A percentile compares a stretch with the other conserved stretches of the same genome.
Evolutionary conservation across 2,888 invertebrate genomes (phyloP).

Genomic region (Noctuana brunneofusca): DNA sequence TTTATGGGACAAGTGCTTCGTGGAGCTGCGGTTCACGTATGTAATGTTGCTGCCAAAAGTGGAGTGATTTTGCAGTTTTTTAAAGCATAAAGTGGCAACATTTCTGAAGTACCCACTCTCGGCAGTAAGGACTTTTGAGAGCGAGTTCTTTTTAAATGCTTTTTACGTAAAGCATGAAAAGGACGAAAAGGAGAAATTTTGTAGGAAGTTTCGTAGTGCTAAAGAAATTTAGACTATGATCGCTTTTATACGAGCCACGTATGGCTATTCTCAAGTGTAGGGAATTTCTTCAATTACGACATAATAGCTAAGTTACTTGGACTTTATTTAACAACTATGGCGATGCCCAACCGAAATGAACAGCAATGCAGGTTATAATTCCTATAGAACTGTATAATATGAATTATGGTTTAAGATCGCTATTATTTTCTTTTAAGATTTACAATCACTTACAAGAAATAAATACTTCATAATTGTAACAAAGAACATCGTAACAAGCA

Average conservation of each 20-base stretch:
- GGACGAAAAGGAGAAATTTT: not conserved
- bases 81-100: not conserved
- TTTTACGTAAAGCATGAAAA: not conserved
- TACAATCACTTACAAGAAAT: too few relatives aligned
- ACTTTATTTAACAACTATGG: too few relatives aligned
- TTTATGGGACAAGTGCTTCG: not conserved
- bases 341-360: too few relatives aligned
- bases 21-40: not conserved
- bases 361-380: too few relatives aligned
- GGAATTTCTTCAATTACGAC: too few relatives aligned
- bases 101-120: not conserved
- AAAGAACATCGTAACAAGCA: too few relatives aligned
- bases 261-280: too few relatives aligned
- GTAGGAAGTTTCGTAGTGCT: not conserved
- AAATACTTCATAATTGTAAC: too few relatives aligned
- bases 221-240: not conserved
- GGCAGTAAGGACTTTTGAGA: not conserved
- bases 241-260: not conserved
- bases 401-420: too few relatives aligned
- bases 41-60: not conserved
- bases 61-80: slow-evolving; percentile 8
- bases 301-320: too few relatives aligned
- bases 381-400: too few relatives aligned
- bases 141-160: not conserved
- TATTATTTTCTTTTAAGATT: too few relatives aligned